Conservation (phyloP, 2,113 vertebrate genomes). For the Meleagris gallopavo region DNA sequence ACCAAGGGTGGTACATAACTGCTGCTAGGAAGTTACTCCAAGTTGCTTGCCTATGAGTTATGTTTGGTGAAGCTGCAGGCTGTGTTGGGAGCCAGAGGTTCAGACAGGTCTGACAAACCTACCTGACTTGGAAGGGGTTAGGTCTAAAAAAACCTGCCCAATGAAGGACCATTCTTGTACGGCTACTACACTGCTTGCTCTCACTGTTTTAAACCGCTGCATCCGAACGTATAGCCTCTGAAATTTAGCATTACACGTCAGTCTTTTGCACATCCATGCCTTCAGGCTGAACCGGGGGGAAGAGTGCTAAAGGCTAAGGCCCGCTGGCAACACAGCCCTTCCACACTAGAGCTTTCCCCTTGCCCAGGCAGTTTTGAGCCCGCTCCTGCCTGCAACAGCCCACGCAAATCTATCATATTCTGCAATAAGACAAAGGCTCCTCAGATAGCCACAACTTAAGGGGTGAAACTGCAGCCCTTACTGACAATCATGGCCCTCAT, state of each 20-base stretch:
- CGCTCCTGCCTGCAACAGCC: background rate
- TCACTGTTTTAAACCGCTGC: background rate
- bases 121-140: background rate
- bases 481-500: background rate
- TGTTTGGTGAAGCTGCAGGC: background rate
- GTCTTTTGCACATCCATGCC: background rate
- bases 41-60: background rate
- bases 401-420: background rate
- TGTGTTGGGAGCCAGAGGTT: background rate
- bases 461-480: background rate
- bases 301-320: background rate
- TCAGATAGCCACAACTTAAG: background rate
- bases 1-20: background rate
- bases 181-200: background rate
- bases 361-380: background rate
- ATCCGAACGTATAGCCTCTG: background rate
- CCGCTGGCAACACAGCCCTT: background rate
- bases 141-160: background rate
- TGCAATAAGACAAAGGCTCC: background rate
- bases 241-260: background rate
- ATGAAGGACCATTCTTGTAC: background rate
- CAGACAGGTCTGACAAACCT: background rate
- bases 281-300: background rate
- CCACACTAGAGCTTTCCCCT: background rate
- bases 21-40: background rate